Conservation (phyloP, 2,797 vertebrate genomes). For the Cirrhinus molitorella region DNA sequence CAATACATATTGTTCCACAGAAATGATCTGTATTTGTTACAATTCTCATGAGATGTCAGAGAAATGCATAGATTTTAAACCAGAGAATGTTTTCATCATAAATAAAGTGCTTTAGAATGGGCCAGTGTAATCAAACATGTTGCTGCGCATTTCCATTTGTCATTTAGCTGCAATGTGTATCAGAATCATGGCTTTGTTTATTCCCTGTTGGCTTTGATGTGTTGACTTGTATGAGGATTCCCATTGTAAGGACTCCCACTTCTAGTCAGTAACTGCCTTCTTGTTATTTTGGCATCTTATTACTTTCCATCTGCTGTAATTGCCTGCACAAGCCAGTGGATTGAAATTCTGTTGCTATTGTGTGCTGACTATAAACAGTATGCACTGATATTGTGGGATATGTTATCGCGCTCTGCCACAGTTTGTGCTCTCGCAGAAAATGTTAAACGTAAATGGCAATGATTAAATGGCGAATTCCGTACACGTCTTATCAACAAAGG, state of each 20-base stretch:
- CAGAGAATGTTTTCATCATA: neutral
- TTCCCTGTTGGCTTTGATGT: neutral
- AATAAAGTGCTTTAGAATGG: neutral
- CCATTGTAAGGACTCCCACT: slow-evolving; percentile 5
- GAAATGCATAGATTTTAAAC: neutral
- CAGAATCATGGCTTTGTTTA: slow-evolving; percentile 20
- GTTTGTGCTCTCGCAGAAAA: neutral
- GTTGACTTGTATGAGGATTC: slow-evolving; percentile 38
- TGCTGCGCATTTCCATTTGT: slow-evolving; percentile 17
- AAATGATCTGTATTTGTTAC: neutral
- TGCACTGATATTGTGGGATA: slow-evolving; percentile 1
- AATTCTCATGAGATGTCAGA: neutral
- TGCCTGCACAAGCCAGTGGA: slow-evolving; percentile 26
- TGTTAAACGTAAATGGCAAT: neutral
- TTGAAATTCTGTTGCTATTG: slow-evolving; percentile 20
- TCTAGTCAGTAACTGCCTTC: slow-evolving; percentile 8
- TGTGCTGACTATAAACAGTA: slow-evolving; percentile 17
- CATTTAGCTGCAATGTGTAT: neutral
- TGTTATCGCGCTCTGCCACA: neutral
- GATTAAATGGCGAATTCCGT: neutral
- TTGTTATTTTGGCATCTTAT: slow-evolving; percentile 33
- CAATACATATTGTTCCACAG: neutral
- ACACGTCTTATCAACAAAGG: neutral
- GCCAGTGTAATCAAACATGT: neutral
- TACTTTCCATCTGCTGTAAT: slow-evolving; percentile 41